These are phyloP conservation scores for Phoebastria nigripes DNA, from an alignment of 2,797 vertebrate genomes.

Conservation along the genomic window DNA sequence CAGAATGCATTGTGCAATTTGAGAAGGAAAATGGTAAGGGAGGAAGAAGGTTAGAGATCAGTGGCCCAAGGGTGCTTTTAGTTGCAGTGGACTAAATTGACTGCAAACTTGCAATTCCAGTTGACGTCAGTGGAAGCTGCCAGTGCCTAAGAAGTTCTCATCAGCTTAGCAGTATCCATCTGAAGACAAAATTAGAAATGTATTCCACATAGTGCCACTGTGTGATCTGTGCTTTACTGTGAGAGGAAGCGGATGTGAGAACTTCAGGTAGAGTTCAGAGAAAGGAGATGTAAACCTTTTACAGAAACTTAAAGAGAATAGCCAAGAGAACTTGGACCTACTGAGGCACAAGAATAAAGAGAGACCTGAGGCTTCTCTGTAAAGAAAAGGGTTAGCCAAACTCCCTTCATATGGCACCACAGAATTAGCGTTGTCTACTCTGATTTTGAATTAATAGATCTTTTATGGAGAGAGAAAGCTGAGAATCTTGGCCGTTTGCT, in stretches of 20 bases:
- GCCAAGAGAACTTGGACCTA: not conserved
- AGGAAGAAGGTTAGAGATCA: slow-evolving; percentile 7
- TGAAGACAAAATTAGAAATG: slow-evolving; percentile 33
- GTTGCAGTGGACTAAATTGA: slow-evolving; percentile 18
- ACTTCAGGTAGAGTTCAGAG: not conserved
- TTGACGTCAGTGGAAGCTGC: slow-evolving; percentile 49
- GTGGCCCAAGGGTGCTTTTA: not conserved
- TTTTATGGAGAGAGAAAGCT: not conserved
- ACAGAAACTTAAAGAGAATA: not conserved
- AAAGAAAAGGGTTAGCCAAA: not conserved
- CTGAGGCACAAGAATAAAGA: not conserved
- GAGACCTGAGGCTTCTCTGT: not conserved
- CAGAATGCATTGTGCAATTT: not conserved
- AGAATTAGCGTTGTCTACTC: not conserved
- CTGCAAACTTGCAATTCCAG: slow-evolving; percentile 25
- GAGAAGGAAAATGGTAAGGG: not conserved
- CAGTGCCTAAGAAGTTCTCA: slow-evolving; percentile 1
- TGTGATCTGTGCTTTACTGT: not conserved
- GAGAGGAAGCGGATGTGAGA: not conserved
- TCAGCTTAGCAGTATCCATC: slow-evolving; percentile 31
- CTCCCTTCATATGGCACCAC: not conserved
- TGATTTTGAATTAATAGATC: not conserved
- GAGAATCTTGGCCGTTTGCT: not conserved
- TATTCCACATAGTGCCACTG: not conserved
- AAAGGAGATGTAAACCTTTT: not conserved